phyloP scores from a whole-genome alignment of 1,140 invertebrate genomes.

The Phthorimaea operculella region DNA sequence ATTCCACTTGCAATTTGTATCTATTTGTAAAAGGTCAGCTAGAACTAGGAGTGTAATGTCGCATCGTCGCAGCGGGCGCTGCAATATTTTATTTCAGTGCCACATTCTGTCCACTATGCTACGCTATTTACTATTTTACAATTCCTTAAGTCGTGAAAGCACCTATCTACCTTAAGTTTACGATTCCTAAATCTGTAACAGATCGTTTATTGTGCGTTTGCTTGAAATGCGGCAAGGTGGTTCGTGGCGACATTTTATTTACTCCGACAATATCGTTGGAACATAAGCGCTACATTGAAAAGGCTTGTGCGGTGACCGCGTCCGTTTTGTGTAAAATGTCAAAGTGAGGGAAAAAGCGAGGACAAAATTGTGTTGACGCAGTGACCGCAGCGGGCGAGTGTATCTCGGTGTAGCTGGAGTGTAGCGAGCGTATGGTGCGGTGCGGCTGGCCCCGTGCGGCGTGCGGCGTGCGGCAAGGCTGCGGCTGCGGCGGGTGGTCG shows the following conservation, averaged over 20 bases:
- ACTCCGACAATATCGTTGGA: background rate
- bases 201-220: background rate
- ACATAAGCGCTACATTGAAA: slow-evolving; percentile 3
- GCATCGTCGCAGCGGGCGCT: background rate
- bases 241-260: background rate
- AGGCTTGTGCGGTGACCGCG: slow-evolving; percentile 33
- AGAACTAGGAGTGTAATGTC: background rate
- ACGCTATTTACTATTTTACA: background rate
- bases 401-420: slow-evolving; percentile 8
- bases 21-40: slow-evolving; percentile 6
- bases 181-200: background rate
- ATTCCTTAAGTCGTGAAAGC: background rate
- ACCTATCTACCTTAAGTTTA: background rate
- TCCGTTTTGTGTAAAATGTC: slow-evolving; percentile 48
- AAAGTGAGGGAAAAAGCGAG: slow-evolving; percentile 38
- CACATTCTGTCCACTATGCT: background rate
- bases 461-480: background rate
- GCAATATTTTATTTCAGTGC: background rate
- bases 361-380: slow-evolving; percentile 50
- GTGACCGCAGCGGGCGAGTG: slow-evolving; percentile 29
- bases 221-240: background rate
- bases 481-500: background rate
- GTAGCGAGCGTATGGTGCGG: slow-evolving; percentile 8
- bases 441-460: slow-evolving; percentile 5
- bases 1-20: slow-evolving; percentile 23